Percentiles rank a stretch among this genome's conserved stretches.
Evolutionary conservation across 2,888 invertebrate species (phyloP).

Genomic region (Pardosa pseudoannulata): DNA sequence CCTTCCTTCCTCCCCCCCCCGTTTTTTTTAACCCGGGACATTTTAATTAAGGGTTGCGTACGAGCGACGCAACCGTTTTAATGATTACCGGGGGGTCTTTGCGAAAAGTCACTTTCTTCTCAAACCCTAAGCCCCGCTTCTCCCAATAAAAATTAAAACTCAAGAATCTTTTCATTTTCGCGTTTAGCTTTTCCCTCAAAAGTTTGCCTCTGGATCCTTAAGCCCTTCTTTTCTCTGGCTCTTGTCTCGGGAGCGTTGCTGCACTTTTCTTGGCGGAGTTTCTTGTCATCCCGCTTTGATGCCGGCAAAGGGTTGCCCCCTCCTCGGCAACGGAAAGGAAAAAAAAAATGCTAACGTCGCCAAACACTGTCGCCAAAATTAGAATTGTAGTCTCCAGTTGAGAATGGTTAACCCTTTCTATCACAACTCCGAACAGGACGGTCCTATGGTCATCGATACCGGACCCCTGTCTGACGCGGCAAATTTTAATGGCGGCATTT

Average conservation of each 20-base stretch:
- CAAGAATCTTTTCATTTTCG: constrained; percentile 72
- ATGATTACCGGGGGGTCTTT: constrained; percentile 66
- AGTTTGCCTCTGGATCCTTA: constrained; percentile 59
- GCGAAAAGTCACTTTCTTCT: constrained; percentile 65
- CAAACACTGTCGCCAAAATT: constrained; percentile 16
- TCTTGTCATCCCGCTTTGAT: constrained; percentile 62
- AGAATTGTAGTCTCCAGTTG: background rate
- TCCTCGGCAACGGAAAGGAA: background rate
- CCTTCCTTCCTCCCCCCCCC: too few species aligned
- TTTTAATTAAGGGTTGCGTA: constrained; percentile 63
- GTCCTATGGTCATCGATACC: too few species aligned
- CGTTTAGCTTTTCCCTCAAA: constrained; percentile 53
- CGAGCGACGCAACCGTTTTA: constrained; percentile 60
- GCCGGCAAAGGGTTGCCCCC: constrained; percentile 40
- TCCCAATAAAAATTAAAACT: constrained; percentile 72
- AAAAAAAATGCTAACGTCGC: too few species aligned
- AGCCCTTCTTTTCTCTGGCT: constrained; percentile 20
- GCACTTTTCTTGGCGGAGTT: constrained; percentile 48
- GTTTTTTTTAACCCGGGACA: too few species aligned
- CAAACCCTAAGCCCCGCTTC: constrained; percentile 51
- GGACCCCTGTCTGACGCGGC: too few species aligned
- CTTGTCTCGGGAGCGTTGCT: constrained; percentile 30
- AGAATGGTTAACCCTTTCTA: too few species aligned
- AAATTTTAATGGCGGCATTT: too few species aligned
- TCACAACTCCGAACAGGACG: too few species aligned